phyloP scores from a whole-genome alignment of 2,888 invertebrate species.

The Rhingia rostrata region DNA sequence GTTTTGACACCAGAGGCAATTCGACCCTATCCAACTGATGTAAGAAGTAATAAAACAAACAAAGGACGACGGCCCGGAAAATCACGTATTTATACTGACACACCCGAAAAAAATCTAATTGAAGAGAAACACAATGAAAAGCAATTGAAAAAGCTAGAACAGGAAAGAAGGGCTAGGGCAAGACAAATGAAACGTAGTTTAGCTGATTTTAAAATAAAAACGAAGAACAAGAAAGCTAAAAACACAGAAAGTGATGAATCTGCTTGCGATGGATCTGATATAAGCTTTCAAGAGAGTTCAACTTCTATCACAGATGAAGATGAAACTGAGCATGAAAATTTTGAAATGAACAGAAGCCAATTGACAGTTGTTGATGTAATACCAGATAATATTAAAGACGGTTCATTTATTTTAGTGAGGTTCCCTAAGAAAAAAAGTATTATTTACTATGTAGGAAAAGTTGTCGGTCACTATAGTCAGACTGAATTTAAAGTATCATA shows the following conservation, averaged over 20 bases:
- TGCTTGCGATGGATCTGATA: too few relatives aligned
- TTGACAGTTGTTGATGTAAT: conserved; percentile 13
- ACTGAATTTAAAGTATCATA: conserved; percentile 40
- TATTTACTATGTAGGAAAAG: conserved; percentile 28
- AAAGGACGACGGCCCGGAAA: too few relatives aligned
- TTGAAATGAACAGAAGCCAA: conserved; percentile 17
- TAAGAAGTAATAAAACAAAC: too few relatives aligned
- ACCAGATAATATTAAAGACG: conserved; percentile 14
- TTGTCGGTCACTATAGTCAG: conserved; percentile 31
- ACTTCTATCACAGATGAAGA: too few relatives aligned
- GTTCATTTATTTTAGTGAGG: conserved; percentile 27
- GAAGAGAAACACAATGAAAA: too few relatives aligned
- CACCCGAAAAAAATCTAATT: too few relatives aligned
- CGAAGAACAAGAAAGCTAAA: too few relatives aligned
- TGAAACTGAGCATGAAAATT: not conserved
- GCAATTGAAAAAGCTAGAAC: too few relatives aligned
- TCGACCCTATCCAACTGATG: not conserved
- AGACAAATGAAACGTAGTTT: not conserved
- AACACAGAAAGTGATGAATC: too few relatives aligned
- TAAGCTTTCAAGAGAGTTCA: conserved; percentile 9
- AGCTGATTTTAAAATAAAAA: conserved; percentile 5
- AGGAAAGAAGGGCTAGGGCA: too few relatives aligned
- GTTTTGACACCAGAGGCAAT: not conserved
- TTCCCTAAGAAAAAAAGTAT: conserved; percentile 30
- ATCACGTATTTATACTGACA: too few relatives aligned